Evolutionary conservation across 1,140 invertebrate genomes (phyloP), one percentile per base, ranked within the genome.

Genomic region (Papilio glaucus): DNA sequence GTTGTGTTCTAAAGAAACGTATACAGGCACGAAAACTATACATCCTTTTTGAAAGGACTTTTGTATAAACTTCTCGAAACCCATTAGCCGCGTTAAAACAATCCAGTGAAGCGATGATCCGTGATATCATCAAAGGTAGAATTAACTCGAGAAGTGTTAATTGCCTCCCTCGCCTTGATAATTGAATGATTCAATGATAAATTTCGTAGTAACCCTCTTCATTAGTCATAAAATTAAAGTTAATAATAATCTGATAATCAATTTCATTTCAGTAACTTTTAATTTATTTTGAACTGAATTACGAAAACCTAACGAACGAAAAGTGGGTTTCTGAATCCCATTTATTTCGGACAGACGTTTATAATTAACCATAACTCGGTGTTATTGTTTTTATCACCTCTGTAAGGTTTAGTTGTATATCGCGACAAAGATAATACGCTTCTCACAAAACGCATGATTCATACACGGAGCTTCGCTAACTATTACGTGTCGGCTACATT

Each of bases 111-210:
- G n/a, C 26, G 67, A 69, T 69, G 38, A 53, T 49, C 42, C 67
- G 67, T 69, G 67, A 69, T 69, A 53, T 69, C 67, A 69, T 68
- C 63, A 68, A 68, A 68, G 63, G 63, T 26, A 41, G 63, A 68
- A 68, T 68, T 68, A 68, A 45, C 42, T 53, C 67, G 67, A 39
- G 62, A 69, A 69, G 67, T 69, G 67, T 69, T 69, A 69, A 69
- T 69, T 69, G 67, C 67, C n/a, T 18, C 67, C 67, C 42, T 69
- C 67, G 24, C 41, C 42, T 49, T 33, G 42, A 69, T 69, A 69
- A 69, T 69, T 69, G 42, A 69, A 69, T 69, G 67, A 69, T 69
- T 69, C 65, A 69, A 49, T 69, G 67, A 69, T 69, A 69, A 69
- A 49, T 69, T 69, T 69, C 67, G 24, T 29, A 69, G 62, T 65